Evolutionary conservation across 2,888 invertebrate species (phyloP).

Genomic region (Nomada goodeniana): DNA sequence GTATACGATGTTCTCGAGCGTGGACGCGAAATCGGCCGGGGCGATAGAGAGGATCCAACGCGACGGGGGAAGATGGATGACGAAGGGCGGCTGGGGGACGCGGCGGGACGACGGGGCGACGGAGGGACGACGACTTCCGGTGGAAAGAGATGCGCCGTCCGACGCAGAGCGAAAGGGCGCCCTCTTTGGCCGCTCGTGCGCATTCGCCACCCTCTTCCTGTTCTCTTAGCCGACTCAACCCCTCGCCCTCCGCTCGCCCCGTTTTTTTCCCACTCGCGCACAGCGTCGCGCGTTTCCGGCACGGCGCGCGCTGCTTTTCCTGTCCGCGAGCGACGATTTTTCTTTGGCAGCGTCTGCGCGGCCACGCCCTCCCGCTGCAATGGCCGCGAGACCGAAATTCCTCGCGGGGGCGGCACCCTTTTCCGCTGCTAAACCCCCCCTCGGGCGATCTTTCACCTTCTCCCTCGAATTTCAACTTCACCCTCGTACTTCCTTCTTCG

Average conservation of each 20-base stretch:
- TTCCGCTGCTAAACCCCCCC: constrained; percentile 61
- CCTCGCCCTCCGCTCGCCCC: constrained; percentile 14
- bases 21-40: constrained; percentile 34
- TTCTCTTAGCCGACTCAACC: constrained; percentile 61
- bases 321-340: constrained; percentile 76
- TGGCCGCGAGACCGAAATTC: constrained; percentile 80
- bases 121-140: constrained; percentile 59
- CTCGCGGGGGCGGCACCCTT: constrained; percentile 79
- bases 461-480: constrained; percentile 24
- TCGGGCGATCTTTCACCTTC: constrained; percentile 68
- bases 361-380: constrained; percentile 82
- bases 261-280: constrained; percentile 60
- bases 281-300: constrained; percentile 53
- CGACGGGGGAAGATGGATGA: constrained; percentile 43
- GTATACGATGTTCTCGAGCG: constrained; percentile 41
- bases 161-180: constrained; percentile 65
- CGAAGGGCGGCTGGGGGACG: constrained; percentile 30
- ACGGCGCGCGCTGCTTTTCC: constrained; percentile 71
- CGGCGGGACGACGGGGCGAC: too few relatives aligned
- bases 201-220: constrained; percentile 69
- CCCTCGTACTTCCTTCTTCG: constrained; percentile 18
- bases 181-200: constrained; percentile 66
- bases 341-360: constrained; percentile 82
- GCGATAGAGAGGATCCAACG: neutral
- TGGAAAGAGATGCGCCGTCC: constrained; percentile 66